Conservation (phyloP, 2,888 invertebrate species). For the Carpatolechia fugitivella region DNA sequence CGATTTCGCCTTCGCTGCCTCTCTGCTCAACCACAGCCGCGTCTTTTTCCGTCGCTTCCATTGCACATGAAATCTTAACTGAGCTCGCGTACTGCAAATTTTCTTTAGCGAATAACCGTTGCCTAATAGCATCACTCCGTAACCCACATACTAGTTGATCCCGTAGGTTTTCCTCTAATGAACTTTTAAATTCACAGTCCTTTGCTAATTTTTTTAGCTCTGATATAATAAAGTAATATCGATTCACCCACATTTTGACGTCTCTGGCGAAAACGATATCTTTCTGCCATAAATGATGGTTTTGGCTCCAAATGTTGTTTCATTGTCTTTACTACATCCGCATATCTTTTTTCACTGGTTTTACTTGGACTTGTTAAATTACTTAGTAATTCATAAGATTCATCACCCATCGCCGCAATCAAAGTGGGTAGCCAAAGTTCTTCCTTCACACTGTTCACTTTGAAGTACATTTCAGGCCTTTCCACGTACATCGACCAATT, state of each 20-base stretch:
- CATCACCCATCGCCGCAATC: conserved; percentile 16
- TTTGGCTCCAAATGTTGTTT: conserved; percentile 6
- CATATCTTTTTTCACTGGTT: background rate
- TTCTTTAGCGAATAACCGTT: conserved; percentile 1
- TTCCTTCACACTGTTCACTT: too few species aligned
- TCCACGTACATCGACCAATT: too few species aligned
- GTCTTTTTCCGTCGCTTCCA: conserved; percentile 10
- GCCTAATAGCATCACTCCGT: background rate
- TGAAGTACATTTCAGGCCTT: too few species aligned
- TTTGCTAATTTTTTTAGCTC: conserved; percentile 5
- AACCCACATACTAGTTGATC: conserved; percentile 5
- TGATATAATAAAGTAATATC: conserved; percentile 3
- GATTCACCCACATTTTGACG: conserved; percentile 5
- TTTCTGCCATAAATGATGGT: conserved; percentile 15
- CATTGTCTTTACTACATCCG: background rate
- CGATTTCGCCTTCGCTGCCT: background rate
- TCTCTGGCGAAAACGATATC: conserved; percentile 12
- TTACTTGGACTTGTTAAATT: conserved; percentile 13
- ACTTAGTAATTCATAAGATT: conserved; percentile 12
- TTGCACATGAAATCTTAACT: background rate
- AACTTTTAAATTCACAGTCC: background rate
- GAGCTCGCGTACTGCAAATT: background rate
- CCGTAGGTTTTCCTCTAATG: background rate
- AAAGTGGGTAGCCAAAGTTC: background rate
- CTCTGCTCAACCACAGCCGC: conserved; percentile 4